Evolutionary conservation across 1,140 invertebrate genomes (phyloP).

Genomic region (Monochamus saltuarius): DNA sequence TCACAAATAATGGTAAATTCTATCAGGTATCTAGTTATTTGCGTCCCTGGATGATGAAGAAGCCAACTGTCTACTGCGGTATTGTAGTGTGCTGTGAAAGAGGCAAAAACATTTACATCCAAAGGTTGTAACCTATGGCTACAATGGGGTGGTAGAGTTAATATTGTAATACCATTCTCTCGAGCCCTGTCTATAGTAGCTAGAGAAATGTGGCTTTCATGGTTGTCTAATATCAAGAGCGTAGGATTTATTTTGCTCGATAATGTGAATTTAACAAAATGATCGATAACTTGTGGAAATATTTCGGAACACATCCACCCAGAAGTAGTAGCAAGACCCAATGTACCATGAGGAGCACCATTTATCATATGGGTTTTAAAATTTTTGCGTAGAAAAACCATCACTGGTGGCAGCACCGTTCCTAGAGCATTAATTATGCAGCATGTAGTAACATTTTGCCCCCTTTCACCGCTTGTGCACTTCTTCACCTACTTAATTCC

Average conservation of each 20-base stretch:
- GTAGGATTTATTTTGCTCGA: slow-evolving; percentile 44
- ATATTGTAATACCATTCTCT: slow-evolving; percentile 44
- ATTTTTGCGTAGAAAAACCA: slow-evolving; percentile 39
- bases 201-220: slow-evolving; percentile 49
- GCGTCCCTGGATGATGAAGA: slow-evolving; percentile 48
- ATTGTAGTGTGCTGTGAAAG: slow-evolving; percentile 51
- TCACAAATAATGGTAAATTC: too few relatives aligned
- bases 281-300: slow-evolving; percentile 45
- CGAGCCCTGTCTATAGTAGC: slow-evolving; percentile 43
- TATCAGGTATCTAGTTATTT: slow-evolving; percentile 16
- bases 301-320: slow-evolving; percentile 53
- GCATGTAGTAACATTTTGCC: slow-evolving; percentile 35
- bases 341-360: slow-evolving; percentile 47
- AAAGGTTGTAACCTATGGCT: slow-evolving; percentile 55
- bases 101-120: slow-evolving; percentile 51
- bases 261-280: slow-evolving; percentile 50
- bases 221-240: slow-evolving; percentile 51
- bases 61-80: slow-evolving; percentile 46
- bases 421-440: slow-evolving; percentile 44
- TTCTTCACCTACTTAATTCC: slow-evolving; percentile 52
- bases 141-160: slow-evolving; percentile 54
- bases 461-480: slow-evolving; percentile 52
- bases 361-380: slow-evolving; percentile 46
- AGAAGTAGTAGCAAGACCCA: slow-evolving; percentile 45
- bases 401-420: slow-evolving; percentile 39